A percentile compares a stretch with the other conserved stretches of the same genome.
These are phyloP conservation scores for Sphaeramia orbicularis DNA, from an alignment of 2,797 vertebrate species.

Conservation along the genomic window DNA sequence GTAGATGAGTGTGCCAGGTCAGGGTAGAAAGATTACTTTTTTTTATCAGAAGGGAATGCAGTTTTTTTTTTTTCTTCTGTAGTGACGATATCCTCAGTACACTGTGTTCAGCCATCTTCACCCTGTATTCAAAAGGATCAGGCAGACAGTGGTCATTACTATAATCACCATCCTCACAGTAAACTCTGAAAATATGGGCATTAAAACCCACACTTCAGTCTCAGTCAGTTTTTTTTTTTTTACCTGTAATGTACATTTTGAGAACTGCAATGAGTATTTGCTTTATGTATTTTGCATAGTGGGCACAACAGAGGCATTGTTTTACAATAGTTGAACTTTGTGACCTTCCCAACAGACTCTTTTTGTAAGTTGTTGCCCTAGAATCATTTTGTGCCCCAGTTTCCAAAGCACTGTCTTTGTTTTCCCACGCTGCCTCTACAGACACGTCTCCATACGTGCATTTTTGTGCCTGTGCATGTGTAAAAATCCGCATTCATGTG, in stretches of 20 bases:
- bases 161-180: slow-evolving; percentile 59
- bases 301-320: slow-evolving; percentile 69
- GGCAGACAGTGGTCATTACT: slow-evolving; percentile 48
- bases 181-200: slow-evolving; percentile 12
- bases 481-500: slow-evolving; percentile 1
- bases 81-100: slow-evolving; percentile 49
- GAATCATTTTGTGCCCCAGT: slow-evolving; percentile 62
- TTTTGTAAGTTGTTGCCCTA: slow-evolving; percentile 61
- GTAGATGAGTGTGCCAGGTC: slow-evolving; percentile 53
- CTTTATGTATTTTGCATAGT: slow-evolving; percentile 2
- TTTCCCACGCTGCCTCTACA: slow-evolving; percentile 19
- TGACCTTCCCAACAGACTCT: slow-evolving; percentile 51
- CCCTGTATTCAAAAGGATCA: slow-evolving; percentile 46
- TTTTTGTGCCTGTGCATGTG: neutral
- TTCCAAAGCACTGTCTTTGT: slow-evolving; percentile 52
- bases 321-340: slow-evolving; percentile 38
- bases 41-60: slow-evolving; percentile 45
- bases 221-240: neutral
- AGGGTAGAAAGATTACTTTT: slow-evolving; percentile 44
- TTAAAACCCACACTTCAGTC: slow-evolving; percentile 30
- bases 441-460: neutral
- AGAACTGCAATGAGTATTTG: neutral
- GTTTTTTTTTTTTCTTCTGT: slow-evolving; percentile 14
- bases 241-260: slow-evolving; percentile 2
- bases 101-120: slow-evolving; percentile 25